Evolutionary conservation across 1,140 invertebrate genomes (phyloP), one percentile per base, ranked within the genome.

Genomic region (Chrysoperla carnea): DNA sequence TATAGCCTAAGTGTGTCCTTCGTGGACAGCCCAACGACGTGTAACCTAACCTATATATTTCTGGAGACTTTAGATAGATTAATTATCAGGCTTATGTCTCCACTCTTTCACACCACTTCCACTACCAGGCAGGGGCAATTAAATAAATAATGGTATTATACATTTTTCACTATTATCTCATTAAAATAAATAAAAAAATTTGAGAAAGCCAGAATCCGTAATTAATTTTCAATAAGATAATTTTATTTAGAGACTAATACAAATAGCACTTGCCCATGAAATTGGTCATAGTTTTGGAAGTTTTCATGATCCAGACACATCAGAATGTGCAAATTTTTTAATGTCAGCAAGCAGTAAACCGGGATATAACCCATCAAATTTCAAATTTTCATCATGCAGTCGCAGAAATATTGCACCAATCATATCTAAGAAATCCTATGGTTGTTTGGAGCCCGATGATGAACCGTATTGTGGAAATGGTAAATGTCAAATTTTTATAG

Each of bases 391-490:
- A 4, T 1, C 36, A 29, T 53, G 52, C 36, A 51, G 48, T 37
- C 50, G 48, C 28, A 39, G 44, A n/a, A 13, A 45, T 12, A 50
- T 53, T 7, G 14, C 47, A 4, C 37, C 41, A 36, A 47, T 51
- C n/a, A 38, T 55, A 28, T 37, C 37, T 12, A 40, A 44, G 8
- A 52, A 49, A 50, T 23, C 17, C 5, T 46, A 48, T 7, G 23
- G 44, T 23, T 53, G 53, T 37, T 47, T 55, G 17, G 33, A 48
- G 28, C 38, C 46, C 11, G 37, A 38, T 41, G 28, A 23, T 8
- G 29, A 37, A 7, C 23, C 45, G 6, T 53, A 46, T 45, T 55
- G 51, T 44, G 53, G 52, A 39, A 55, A 53, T 33, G 47, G 53
- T 52, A 47, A 37, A 37, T 36, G 14, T 11, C 39, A 7, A n/a